A percentile compares a stretch with the other conserved stretches of the same genome.
Evolutionary conservation across 2,888 invertebrate species (phyloP).

Genomic region (Trichopoda pennipes): DNA sequence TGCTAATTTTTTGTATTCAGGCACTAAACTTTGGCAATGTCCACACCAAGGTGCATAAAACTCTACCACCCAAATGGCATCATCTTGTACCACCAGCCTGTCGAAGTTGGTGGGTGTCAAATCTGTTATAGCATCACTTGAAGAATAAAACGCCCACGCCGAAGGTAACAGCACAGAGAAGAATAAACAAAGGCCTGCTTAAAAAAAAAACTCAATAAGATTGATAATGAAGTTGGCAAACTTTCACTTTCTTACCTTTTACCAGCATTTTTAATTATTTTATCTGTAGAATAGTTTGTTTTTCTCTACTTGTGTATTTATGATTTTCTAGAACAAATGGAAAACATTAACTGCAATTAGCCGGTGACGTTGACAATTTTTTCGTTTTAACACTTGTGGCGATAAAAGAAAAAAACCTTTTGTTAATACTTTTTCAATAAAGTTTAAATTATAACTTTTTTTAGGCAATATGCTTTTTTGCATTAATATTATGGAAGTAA

Average conservation of each 20-base stretch:
- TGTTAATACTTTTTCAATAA: neutral
- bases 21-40: slow-evolving; percentile 93
- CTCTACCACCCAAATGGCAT: slow-evolving; percentile 97
- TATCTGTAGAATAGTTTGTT: neutral
- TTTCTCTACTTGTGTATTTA: neutral
- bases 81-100: slow-evolving; percentile 88
- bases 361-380: slow-evolving; percentile 64
- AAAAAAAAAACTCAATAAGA: neutral
- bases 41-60: slow-evolving; percentile 95
- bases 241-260: slow-evolving; percentile 34
- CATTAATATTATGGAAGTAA: slow-evolving; percentile 10
- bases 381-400: neutral
- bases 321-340: slow-evolving; percentile 48
- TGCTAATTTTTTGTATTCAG: slow-evolving; percentile 97
- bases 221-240: neutral
- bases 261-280: slow-evolving; percentile 41
- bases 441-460: neutral
- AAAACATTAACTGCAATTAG: slow-evolving; percentile 21
- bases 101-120: slow-evolving; percentile 95
- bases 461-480: neutral
- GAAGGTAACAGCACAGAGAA: slow-evolving; percentile 24
- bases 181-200: slow-evolving; percentile 22
- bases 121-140: slow-evolving; percentile 90
- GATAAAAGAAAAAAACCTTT: neutral
- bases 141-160: slow-evolving; percentile 83